phyloP scores from a whole-genome alignment of 2,888 invertebrate genomes.

The Eristalis pertinax region DNA sequence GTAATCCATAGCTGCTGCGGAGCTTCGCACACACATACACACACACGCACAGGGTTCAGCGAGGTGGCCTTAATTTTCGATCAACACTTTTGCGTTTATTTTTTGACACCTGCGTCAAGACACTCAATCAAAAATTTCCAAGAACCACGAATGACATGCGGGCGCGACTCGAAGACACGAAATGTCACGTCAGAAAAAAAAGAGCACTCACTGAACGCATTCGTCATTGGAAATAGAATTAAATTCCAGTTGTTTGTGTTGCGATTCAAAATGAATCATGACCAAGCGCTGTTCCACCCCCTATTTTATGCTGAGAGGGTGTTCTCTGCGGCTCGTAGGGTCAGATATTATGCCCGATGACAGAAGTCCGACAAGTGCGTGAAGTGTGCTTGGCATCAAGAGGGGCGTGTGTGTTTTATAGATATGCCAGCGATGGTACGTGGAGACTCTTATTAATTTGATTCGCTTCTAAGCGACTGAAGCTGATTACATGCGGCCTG shows the following conservation, averaged over 20 bases:
- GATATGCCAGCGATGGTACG: slow-evolving; percentile 4
- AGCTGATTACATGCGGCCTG: not conserved
- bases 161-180: not conserved
- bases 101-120: not conserved
- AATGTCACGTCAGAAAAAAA: slow-evolving; percentile 20
- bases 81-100: not conserved
- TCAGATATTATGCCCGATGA: slow-evolving; percentile 23
- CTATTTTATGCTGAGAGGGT: slow-evolving; percentile 46
- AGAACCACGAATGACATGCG: not conserved
- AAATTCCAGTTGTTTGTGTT: slow-evolving; percentile 41
- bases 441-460: not conserved
- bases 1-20: not conserved
- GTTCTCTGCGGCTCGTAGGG: slow-evolving; percentile 17
- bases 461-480: not conserved
- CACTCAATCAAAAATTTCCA: not conserved
- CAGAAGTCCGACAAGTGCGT: slow-evolving; percentile 51
- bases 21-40: not conserved
- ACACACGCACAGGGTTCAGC: not conserved
- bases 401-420: slow-evolving; percentile 32
- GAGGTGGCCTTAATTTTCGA: not conserved
- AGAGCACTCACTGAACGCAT: not conserved
- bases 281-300: slow-evolving; percentile 53
- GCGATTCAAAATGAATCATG: slow-evolving; percentile 48
- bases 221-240: slow-evolving; percentile 47
- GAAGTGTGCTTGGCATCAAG: slow-evolving; percentile 24